Percentiles rank a stretch among this genome's conserved stretches.
These are phyloP conservation scores for Ormyrus pomaceus DNA, from an alignment of 2,888 invertebrate genomes.

Conservation along the genomic window DNA sequence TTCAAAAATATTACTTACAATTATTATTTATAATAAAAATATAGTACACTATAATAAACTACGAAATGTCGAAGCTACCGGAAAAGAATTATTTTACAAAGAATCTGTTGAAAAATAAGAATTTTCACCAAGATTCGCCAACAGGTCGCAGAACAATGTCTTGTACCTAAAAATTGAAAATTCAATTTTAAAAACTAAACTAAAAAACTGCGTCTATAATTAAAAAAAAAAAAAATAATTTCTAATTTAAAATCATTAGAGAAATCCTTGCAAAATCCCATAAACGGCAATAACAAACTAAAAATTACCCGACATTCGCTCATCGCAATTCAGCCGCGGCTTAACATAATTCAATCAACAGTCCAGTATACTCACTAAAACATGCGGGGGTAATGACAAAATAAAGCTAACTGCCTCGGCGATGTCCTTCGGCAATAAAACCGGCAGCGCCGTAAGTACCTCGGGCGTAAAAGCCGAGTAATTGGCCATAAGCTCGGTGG, in stretches of 20 bases:
- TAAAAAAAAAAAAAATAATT: no score
- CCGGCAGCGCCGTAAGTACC: slow-evolving; percentile 72
- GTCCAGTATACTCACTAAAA: slow-evolving; percentile 75
- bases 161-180: slow-evolving; percentile 62
- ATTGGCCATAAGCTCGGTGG: slow-evolving; percentile 77
- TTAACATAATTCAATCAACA: no score
- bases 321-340: no score
- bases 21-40: slow-evolving; percentile 1
- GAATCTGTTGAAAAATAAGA: neutral
- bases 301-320: no score
- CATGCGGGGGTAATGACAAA: slow-evolving; percentile 80
- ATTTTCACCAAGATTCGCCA: slow-evolving; percentile 67
- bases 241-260: no score
- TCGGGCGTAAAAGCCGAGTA: slow-evolving; percentile 65
- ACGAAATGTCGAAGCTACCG: no score
- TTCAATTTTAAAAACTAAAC: neutral
- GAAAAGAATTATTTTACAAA: slow-evolving; percentile 4
- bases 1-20: no score
- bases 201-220: neutral
- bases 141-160: slow-evolving; percentile 66
- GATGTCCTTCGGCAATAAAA: slow-evolving; percentile 79
- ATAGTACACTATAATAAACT: neutral
- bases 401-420: slow-evolving; percentile 81
- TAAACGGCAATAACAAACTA: no score
- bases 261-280: no score